These are phyloP conservation scores for Gila robusta DNA, from an alignment of 2,797 vertebrate genomes.

Conservation along the genomic window DNA sequence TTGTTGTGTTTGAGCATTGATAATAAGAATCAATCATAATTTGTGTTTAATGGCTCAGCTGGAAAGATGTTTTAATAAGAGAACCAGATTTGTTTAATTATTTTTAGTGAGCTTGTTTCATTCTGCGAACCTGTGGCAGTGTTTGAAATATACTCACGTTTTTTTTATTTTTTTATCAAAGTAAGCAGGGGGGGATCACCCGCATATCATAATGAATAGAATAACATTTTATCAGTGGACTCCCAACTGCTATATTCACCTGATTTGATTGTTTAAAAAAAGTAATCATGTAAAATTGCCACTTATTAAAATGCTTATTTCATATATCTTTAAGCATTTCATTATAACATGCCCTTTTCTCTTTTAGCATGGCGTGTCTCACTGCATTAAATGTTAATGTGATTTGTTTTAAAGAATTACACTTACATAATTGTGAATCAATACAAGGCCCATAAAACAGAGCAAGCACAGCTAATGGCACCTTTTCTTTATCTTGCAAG, in stretches of 20 bases:
- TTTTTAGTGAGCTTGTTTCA: neutral
- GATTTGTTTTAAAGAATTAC: conserved; percentile 43
- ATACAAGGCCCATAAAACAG: conserved; percentile 40
- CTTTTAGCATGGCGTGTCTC: neutral
- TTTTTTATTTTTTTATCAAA: neutral
- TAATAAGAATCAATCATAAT: conserved; percentile 18
- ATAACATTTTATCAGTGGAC: neutral
- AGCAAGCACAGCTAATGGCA: conserved; percentile 36
- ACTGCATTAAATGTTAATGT: conserved; percentile 43
- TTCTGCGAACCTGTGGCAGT: conserved; percentile 15
- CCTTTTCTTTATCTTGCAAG: conserved; percentile 30
- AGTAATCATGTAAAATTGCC: conserved; percentile 13
- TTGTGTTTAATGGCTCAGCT: conserved; percentile 16
- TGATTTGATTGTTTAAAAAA: conserved; percentile 8
- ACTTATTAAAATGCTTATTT: conserved; percentile 29
- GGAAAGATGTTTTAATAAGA: conserved; percentile 23
- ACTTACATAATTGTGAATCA: conserved; percentile 51
- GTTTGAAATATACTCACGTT: neutral
- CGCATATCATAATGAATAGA: conserved; percentile 1
- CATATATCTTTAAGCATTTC: conserved; percentile 14
- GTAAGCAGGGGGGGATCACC: conserved; percentile 27
- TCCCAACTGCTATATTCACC: conserved; percentile 16
- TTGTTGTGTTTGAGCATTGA: neutral
- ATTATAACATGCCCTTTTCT: neutral
- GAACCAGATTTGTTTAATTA: conserved; percentile 26